A percentile compares a stretch with the other conserved stretches of the same genome.
phyloP scores from a whole-genome alignment of 2,888 invertebrate species.

The Drosophila lacicola region DNA sequence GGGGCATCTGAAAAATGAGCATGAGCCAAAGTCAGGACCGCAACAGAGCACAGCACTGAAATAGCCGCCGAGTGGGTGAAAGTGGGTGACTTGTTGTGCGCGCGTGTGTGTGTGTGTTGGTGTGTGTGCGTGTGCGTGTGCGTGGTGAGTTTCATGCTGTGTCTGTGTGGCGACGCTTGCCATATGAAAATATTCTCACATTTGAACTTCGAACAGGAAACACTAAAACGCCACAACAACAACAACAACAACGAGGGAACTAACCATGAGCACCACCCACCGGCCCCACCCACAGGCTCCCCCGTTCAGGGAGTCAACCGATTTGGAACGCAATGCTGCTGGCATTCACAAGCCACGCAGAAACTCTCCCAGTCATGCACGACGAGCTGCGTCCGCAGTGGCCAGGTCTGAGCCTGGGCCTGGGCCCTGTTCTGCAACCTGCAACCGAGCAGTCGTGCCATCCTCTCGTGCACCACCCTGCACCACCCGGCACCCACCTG shows the following conservation, averaged over 20 bases:
- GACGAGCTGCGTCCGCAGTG: conserved; percentile 26
- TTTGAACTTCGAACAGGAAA: conserved; percentile 81
- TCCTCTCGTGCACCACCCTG: conserved; percentile 23
- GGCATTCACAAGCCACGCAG: conserved; percentile 63
- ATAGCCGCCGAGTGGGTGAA: conserved; percentile 20
- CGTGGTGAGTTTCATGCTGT: conserved; percentile 35
- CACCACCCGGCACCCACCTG: conserved; percentile 64
- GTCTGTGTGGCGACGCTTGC: conserved; percentile 38
- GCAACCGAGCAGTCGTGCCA: no score
- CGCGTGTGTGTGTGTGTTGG: neutral
- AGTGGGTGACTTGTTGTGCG: conserved; percentile 13
- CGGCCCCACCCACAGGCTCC: conserved; percentile 1
- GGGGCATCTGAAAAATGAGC: conserved; percentile 72
- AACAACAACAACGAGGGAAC: conserved; percentile 21
- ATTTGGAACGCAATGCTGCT: conserved; percentile 52
- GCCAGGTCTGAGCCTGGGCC: conserved; percentile 4
- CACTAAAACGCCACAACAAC: conserved; percentile 71
- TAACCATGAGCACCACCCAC: conserved; percentile 13
- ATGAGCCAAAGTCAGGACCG: conserved; percentile 28
- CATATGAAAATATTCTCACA: conserved; percentile 79
- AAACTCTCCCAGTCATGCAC: conserved; percentile 63
- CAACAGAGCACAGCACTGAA: conserved; percentile 8
- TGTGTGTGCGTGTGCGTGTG: conserved; percentile 4
- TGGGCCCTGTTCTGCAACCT: conserved; percentile 5
- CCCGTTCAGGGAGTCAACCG: neutral